These are phyloP conservation scores for Leguminivora glycinivorella DNA, from an alignment of 1,140 invertebrate genomes.

Conservation along the genomic window DNA sequence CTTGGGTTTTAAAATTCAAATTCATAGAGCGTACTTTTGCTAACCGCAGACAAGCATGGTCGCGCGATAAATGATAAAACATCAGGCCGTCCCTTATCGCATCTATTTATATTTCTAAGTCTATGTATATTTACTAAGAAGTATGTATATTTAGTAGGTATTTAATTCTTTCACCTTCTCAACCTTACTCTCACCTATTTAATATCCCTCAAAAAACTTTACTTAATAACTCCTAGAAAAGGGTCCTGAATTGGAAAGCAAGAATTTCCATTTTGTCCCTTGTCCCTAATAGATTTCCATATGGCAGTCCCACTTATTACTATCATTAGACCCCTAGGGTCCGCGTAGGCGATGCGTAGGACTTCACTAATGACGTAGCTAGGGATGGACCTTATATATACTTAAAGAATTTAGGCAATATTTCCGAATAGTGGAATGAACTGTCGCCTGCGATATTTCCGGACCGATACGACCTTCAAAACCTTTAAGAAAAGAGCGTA, in stretches of 20 bases:
- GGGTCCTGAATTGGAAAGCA: background rate
- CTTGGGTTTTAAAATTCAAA: too few relatives aligned
- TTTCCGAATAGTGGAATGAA: too few relatives aligned
- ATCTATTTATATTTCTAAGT: too few relatives aligned
- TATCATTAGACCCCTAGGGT: constrained; percentile 12
- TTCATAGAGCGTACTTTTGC: too few relatives aligned
- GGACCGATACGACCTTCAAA: too few relatives aligned
- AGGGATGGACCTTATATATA: background rate
- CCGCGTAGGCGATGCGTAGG: constrained; percentile 6
- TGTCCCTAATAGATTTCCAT: constrained; percentile 14
- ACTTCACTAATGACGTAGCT: background rate
- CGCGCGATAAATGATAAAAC: too few relatives aligned
- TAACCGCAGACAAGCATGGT: too few relatives aligned
- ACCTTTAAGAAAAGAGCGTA: too few relatives aligned
- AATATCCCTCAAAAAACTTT: background rate
- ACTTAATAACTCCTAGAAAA: background rate
- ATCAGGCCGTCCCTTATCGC: too few relatives aligned
- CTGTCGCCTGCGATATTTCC: too few relatives aligned
- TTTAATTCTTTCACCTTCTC: background rate
- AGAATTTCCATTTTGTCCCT: constrained; percentile 1
- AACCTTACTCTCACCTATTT: background rate
- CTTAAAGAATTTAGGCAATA: background rate
- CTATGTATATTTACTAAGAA: too few relatives aligned
- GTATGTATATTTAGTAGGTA: too few relatives aligned
- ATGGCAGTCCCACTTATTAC: constrained; percentile 8